These are phyloP conservation scores for Scaptomyza reducta DNA, from an alignment of 2,888 invertebrate genomes.

Conservation along the genomic window DNA sequence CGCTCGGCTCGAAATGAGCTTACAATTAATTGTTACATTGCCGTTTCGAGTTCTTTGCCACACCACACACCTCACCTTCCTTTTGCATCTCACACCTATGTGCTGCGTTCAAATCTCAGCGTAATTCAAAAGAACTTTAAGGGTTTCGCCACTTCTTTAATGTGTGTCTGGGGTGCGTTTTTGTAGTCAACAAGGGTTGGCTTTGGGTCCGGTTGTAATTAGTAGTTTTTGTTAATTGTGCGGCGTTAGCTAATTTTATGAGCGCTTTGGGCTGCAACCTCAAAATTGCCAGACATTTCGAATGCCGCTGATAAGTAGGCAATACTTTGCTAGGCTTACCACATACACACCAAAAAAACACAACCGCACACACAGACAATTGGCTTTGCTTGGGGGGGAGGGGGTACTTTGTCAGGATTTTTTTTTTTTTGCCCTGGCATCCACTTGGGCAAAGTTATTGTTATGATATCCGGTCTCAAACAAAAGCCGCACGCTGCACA, in stretches of 20 bases:
- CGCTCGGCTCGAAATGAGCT: conserved; percentile 62
- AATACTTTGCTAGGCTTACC: conserved; percentile 51
- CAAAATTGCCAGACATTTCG: conserved; percentile 43
- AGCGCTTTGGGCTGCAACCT: conserved; percentile 40
- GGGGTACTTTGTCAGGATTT: conserved; percentile 44
- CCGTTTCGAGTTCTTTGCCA: conserved; percentile 26
- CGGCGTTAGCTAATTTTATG: conserved; percentile 60
- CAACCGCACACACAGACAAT: conserved; percentile 19
- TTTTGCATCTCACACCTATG: background rate
- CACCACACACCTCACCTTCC: background rate
- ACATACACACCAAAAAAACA: background rate
- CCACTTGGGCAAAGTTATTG: conserved; percentile 77
- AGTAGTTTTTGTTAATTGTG: conserved; percentile 69
- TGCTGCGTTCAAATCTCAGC: conserved; percentile 50
- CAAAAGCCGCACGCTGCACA: conserved; percentile 63
- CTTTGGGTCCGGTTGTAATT: conserved; percentile 50
- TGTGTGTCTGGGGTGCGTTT: conserved; percentile 36
- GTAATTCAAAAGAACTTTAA: conserved; percentile 37
- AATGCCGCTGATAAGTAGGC: conserved; percentile 31
- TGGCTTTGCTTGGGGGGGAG: conserved; percentile 24
- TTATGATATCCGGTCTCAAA: conserved; percentile 77
- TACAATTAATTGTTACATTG: conserved; percentile 73
- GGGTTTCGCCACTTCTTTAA: conserved; percentile 50
- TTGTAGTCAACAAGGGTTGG: conserved; percentile 20
- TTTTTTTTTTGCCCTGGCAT: conserved; percentile 23